Evolutionary conservation across 2,888 invertebrate species (phyloP), one percentile per base, ranked within the genome.

Genomic region (Drosophila paranaensis): DNA sequence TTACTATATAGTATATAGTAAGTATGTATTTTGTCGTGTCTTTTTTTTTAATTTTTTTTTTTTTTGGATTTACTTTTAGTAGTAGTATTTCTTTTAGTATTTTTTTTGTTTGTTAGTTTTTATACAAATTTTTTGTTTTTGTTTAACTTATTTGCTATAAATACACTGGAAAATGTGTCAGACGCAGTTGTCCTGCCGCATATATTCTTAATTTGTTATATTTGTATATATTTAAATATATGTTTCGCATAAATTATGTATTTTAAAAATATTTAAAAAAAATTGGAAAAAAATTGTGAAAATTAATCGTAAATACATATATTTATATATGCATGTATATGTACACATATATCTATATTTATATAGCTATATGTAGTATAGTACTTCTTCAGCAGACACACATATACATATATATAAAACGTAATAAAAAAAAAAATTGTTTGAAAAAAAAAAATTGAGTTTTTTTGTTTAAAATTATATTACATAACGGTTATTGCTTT

Each of bases 401-500:
- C 57, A 64, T 53, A 64, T 60, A 77, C 70, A 61, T 60, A 48
- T 58, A 61, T 60, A 48, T 58, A 64, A 62, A 60, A 50, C 50
- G 50, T 50, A 53, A 40, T 46, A 62, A 67, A 83, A 74, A 74
- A 27, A 74, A 77, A 78, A 66, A 48, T 13, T 30, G 13, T 40
- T 40, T n/a, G n/a, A 42, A 13, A 65, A 81, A 80, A 73, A 73
- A 81, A 74, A 77, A 57, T 77, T 58, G 60, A 35, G 35, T 53
- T 53, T 53, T 14, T 30, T 27, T 30, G n/a, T 72, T 85, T 75
- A 78, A 87, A 87, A 88, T 87, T 89, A 85, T 88, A 85, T 89
- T 89, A 89, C 83, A 86, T 87, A 88, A 87, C 89, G 87, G 81
- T 90, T 90, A 91, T 90, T 90, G 86, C 91, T 91, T 91, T 91